Evolutionary conservation across 2,113 vertebrate genomes (phyloP), one percentile per base, ranked within the genome.

Genomic region (Hippocampus barbouri): DNA sequence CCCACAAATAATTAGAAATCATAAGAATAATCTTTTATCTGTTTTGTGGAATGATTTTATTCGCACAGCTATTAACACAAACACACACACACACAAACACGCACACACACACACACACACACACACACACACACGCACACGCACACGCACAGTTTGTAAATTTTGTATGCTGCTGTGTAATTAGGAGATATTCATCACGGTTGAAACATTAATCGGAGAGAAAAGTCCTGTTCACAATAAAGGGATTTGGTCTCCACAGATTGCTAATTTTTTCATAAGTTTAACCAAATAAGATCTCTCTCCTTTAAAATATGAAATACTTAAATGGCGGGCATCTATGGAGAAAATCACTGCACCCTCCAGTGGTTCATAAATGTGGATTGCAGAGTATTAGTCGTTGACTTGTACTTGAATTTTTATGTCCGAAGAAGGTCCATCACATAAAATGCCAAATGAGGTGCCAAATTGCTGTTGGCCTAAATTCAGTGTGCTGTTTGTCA

Each of bases 51-150:
- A 57, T 3, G 40, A 68, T 74, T 72, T 27, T 38, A 43, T 30
- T 16, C 0, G 20, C 72, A 74, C 70, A 74, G 67, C 80, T 79
- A 85, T 81, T 80, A 85, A 9, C 77, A 66, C 40, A 23, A n/a
- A 45, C 40, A 5, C 38, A 66, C 34, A 1, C 30, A 34, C 30
- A 5, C 23, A 25, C 23, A 8, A 20, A 27, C 23, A 4, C 56
- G 14, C 56, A 4, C 30, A 27, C 1, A 27, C 27, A 27, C 8
- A 59, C 23, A 12, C 23, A 4, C 51, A 54, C 21, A 6, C 18
- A 54, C 53, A 16, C 25, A 34, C 30, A 3, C 56, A 27, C 56
- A 4, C 30, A 4, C 30, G 0, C 30, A 34, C 23, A 27, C 11
- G 14, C 23, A 6, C 53, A 54, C 8, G 18, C 18, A 54, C 53